Percentiles rank a stretch among this genome's conserved stretches.
Conservation (phyloP, 2,797 vertebrate species). For the Gymnothorax javanicus region DNA sequence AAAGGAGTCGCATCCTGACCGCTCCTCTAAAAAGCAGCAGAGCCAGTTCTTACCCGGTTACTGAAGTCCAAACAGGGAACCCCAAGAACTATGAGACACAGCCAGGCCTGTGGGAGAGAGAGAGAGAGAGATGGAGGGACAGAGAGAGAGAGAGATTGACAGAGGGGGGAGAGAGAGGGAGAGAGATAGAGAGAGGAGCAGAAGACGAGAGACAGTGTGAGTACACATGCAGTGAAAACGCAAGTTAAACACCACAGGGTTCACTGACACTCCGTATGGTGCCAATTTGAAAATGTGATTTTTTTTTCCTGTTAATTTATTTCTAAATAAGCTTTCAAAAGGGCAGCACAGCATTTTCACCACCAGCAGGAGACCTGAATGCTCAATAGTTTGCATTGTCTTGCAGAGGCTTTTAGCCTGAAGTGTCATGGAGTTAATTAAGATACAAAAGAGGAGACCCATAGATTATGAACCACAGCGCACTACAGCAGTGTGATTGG, state of each 20-base stretch:
- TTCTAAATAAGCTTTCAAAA: not conserved
- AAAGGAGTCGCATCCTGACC: slow-evolving; percentile 63
- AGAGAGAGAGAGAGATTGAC: not conserved
- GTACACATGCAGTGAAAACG: not conserved
- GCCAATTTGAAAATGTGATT: no score
- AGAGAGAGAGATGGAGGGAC: not conserved
- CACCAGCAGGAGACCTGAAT: not conserved
- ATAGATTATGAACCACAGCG: not conserved
- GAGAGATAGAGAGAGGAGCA: not conserved
- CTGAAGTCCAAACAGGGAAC: slow-evolving; percentile 81
- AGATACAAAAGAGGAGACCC: not conserved
- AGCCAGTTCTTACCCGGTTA: slow-evolving; percentile 82
- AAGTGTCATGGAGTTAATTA: not conserved
- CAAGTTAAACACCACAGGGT: not conserved
- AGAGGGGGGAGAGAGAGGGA: no score
- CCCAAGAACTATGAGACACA: slow-evolving; percentile 86
- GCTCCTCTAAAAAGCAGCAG: slow-evolving; percentile 72
- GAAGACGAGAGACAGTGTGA: not conserved
- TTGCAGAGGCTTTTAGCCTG: not conserved
- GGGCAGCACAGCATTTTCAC: no score
- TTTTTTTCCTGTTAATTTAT: not conserved
- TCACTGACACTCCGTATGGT: not conserved
- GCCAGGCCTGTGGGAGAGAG: slow-evolving; percentile 76
- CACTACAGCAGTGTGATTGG: not conserved
- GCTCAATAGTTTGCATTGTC: not conserved